These are phyloP conservation scores for Ceyx erithaca DNA, from an alignment of 2,797 vertebrate genomes.

Conservation along the genomic window DNA sequence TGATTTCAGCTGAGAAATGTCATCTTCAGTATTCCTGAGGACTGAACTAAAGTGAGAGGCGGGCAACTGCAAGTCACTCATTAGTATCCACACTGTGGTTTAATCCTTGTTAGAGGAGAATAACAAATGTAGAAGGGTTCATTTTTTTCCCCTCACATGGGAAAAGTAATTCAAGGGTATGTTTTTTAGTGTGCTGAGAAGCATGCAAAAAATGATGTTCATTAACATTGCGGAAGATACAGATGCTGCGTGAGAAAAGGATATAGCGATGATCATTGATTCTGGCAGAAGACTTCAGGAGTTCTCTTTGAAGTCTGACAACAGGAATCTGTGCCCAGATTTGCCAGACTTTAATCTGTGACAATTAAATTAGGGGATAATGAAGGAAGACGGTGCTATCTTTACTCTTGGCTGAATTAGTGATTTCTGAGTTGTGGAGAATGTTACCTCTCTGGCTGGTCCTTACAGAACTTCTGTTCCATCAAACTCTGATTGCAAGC, in stretches of 20 bases:
- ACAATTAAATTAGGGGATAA: slow-evolving; percentile 61
- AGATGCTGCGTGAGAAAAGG: slow-evolving; percentile 35
- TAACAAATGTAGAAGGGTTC: slow-evolving; percentile 46
- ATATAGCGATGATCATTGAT: slow-evolving; percentile 41
- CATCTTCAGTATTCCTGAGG: slow-evolving; percentile 25
- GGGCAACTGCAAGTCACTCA: background rate
- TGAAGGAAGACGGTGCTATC: slow-evolving; percentile 26
- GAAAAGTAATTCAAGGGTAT: slow-evolving; percentile 32
- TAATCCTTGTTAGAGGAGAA: slow-evolving; percentile 47
- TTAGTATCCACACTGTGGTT: slow-evolving; percentile 11
- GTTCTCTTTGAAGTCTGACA: slow-evolving; percentile 68
- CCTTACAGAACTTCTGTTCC: background rate
- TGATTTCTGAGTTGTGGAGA: background rate
- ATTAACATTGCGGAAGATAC: slow-evolving; percentile 36
- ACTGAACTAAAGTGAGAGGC: slow-evolving; percentile 38
- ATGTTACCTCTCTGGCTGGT: background rate
- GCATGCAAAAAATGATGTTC: slow-evolving; percentile 58
- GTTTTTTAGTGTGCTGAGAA: slow-evolving; percentile 30
- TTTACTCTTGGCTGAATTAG: slow-evolving; percentile 33
- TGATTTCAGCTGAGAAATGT: slow-evolving; percentile 50
- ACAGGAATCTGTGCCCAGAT: slow-evolving; percentile 57
- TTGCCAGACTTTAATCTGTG: slow-evolving; percentile 59
- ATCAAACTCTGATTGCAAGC: background rate
- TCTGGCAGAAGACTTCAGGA: slow-evolving; percentile 68
- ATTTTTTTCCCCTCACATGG: background rate